Base-by-base conservation (phyloP, 1,140 invertebrate species). In the Euwallacea similis region DNA sequence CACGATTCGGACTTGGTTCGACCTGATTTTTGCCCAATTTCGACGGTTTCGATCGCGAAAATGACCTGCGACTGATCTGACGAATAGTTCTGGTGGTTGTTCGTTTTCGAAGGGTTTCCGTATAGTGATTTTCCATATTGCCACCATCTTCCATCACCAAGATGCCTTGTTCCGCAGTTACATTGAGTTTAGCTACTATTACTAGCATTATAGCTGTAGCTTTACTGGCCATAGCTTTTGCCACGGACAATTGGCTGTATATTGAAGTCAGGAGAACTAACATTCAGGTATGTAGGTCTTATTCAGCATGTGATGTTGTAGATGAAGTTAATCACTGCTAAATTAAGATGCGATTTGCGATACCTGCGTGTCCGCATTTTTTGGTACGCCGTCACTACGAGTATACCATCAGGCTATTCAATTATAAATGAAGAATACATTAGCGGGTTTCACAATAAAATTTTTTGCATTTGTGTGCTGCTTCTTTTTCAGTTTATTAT, bases 141-240 rank as follows among this genome's bases (percentile, higher is more conserved):
- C 21, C 21, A 33, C 21, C 21, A 33, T 33, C 8, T 61, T 41
- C 11, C 9, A 53, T 10, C 8, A 15, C 41, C 71, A 89, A 85
- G 82, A 96, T 97, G 94, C 93, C 93, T 84, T 97, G 94, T 87
- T 96, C 94, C 75, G 94, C 95, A 76, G 93, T 96, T 79, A 96
- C 94, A 78, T 85, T 97, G 79, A 96, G 94, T 81, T 88, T 97
- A 83, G 95, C 94, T 72, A 97, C 95, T 78, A 95, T 97, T 83
- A 91, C 92, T 79, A 93, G 93, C 77, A 95, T 97, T 79, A 91
- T 96, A 76, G 93, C 93, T 74, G 93, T 94, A 77, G 93, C 93
- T 60, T 86, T 96, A 76, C 86, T 97, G 78, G 90, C 93, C 70
- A 96, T 97, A 81, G 93, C 94, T 74, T 97, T 97, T 83, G 93